Conservation (phyloP, 2,113 vertebrate species). For the Abramis brama region DNA sequence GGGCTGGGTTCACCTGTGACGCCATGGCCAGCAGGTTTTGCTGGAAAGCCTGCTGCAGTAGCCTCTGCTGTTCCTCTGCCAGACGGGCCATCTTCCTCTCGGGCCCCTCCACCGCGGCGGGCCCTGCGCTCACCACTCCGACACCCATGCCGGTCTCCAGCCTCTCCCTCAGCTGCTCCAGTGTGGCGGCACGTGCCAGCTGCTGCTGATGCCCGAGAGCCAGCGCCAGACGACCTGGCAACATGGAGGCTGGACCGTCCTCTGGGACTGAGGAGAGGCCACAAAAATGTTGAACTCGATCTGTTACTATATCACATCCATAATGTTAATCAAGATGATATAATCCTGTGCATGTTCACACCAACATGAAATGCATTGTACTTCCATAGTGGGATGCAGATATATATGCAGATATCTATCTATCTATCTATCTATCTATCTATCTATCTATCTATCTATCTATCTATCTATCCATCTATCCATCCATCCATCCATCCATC, state of each 20-base stretch:
- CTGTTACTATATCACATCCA: not conserved
- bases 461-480: too few species aligned
- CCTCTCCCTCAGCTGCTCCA: conserved; percentile 91
- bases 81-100: conserved; percentile 86
- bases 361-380: not conserved
- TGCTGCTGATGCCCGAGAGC: conserved; percentile 83
- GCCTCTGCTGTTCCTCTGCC: conserved; percentile 89
- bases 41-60: conserved; percentile 93
- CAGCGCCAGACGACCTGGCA: conserved; percentile 82
- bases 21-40: conserved; percentile 91
- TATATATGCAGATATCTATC: too few species aligned
- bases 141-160: conserved; percentile 78
- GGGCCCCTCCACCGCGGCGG: conserved; percentile 71
- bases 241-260: conserved; percentile 68
- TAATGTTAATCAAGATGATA: not conserved
- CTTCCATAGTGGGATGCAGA: not conserved
- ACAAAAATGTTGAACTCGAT: not conserved
- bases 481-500: too few species aligned
- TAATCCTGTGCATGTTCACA: not conserved
- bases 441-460: too few species aligned
- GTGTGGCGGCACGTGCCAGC: conserved; percentile 78
- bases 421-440: too few species aligned
- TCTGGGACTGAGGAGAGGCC: conserved; percentile 57
- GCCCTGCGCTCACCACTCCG: conserved; percentile 18
- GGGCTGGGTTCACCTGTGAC: conserved; percentile 88